Evolutionary conservation across 2,888 invertebrate genomes (phyloP), one percentile per base, ranked within the genome.

Genomic region (Cosmia trapezina): DNA sequence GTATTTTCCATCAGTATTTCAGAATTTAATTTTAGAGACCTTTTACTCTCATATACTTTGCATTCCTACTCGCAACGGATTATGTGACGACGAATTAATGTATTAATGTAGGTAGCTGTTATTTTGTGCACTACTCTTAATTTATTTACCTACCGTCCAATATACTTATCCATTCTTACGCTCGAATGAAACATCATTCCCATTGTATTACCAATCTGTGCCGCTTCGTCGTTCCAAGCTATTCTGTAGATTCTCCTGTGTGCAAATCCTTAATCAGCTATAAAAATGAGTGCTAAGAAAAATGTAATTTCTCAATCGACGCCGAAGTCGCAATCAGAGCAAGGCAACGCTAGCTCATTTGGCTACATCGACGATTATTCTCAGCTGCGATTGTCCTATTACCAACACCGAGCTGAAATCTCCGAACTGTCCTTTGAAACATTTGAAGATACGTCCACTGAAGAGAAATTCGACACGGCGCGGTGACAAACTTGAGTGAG

Each of bases 311-410:
- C 57, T 37, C 76, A 76, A 71, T 79, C 77, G 19, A 66, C 65
- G 11, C 22, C 63, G 8, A 33, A 0, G 37, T 37, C 37, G 37
- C 37, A 11, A 37, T 76, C 77, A 17, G 78, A 78, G 12, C 63
- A 67, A 49, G 17, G 5, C 9, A 73, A 66, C 65, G 33, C 70
- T 12, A 80, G 43, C n/a, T 67, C 73, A 6, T 80, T 83, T 12
- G 83, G 54, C 22, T 93, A 87, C 77, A 92, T 93, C 69, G 92
- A 94, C 72, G 93, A 93, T 76, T 91, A 91, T 77, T 94, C 93
- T 4, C 93, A 94, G 56, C 89, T 94, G 5, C 86, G 92, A 60
- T 82, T 93, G 11, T 93, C 92, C 2, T 94, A 93, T 78, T 93
- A 94, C 80, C 91, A 89, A 74, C 54, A 84, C 33, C 64, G 80